Conservation (phyloP, 2,113 vertebrate genomes). For the Cebus imitator region DNA sequence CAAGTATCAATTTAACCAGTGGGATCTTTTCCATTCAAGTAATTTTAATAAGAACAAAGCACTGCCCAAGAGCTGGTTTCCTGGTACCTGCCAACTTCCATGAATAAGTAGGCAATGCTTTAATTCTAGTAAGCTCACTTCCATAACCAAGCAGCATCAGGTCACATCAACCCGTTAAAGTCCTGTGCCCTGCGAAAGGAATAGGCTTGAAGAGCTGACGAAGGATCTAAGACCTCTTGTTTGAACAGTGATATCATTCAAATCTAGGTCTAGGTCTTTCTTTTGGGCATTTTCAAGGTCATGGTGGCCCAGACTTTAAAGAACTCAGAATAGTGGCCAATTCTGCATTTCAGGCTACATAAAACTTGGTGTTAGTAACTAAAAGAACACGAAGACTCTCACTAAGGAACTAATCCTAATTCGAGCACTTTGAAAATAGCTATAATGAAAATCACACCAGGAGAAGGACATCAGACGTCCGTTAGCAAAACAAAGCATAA, state of each 20-base stretch:
- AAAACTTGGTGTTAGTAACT: slow-evolving; percentile 34
- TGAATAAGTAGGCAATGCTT: neutral
- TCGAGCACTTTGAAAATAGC: slow-evolving; percentile 67
- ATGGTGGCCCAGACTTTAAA: slow-evolving; percentile 19
- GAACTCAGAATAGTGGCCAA: neutral
- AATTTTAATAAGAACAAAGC: neutral
- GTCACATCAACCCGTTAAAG: neutral
- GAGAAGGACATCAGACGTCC: slow-evolving; percentile 69
- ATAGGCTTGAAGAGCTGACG: neutral
- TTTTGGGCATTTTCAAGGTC: slow-evolving; percentile 36
- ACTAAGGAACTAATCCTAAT: slow-evolving; percentile 62
- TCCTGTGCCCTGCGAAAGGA: neutral
- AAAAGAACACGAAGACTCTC: slow-evolving; percentile 58
- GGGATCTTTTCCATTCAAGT: neutral
- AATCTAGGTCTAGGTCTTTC: neutral
- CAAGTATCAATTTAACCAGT: neutral
- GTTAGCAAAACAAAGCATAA: slow-evolving; percentile 69
- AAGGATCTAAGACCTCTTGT: neutral
- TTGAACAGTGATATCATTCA: neutral
- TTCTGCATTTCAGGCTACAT: slow-evolving; percentile 15
- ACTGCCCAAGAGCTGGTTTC: neutral
- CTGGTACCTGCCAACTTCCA: neutral
- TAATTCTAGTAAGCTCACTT: neutral
- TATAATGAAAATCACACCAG: slow-evolving; percentile 70
- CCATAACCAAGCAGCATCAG: neutral